These are phyloP conservation scores for Zygothrica quintamaculata DNA, from an alignment of 2,888 invertebrate genomes.

Conservation along the genomic window DNA sequence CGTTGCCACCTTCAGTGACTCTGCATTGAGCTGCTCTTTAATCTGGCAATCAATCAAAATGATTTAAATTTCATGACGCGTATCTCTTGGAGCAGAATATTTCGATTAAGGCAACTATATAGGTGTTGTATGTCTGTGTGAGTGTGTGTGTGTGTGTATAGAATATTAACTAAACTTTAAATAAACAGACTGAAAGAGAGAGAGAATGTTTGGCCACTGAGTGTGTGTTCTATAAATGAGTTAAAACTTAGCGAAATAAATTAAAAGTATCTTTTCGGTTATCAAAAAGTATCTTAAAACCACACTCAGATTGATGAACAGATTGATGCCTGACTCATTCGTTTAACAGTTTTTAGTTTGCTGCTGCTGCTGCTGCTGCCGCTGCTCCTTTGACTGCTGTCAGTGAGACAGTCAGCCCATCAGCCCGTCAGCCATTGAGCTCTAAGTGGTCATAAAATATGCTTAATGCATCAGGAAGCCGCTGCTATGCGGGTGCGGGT, in stretches of 20 bases:
- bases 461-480: constrained; percentile 80
- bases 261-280: too few relatives aligned
- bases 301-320: neutral
- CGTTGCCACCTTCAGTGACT: constrained; percentile 17
- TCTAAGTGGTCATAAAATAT: constrained; percentile 78
- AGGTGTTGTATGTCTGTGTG: too few relatives aligned
- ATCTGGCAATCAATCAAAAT: constrained; percentile 82
- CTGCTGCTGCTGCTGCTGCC: constrained; percentile 30
- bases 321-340: constrained; percentile 1
- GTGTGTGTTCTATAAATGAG: neutral
- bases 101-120: constrained; percentile 8
- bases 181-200: neutral
- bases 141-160: neutral
- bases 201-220: neutral
- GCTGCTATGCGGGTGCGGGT: constrained; percentile 62
- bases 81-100: constrained; percentile 33
- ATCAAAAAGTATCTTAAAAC: too few relatives aligned
- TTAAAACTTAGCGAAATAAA: too few relatives aligned
- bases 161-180: constrained; percentile 8
- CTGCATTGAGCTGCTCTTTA: constrained; percentile 42
- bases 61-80: constrained; percentile 80
- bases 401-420: too few relatives aligned
- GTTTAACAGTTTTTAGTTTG: neutral
- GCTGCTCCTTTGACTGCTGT: constrained; percentile 22
- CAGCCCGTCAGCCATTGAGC: constrained; percentile 45